Evolutionary conservation across 2,888 invertebrate species (phyloP).

Genomic region (Napeogenes sylphis): DNA sequence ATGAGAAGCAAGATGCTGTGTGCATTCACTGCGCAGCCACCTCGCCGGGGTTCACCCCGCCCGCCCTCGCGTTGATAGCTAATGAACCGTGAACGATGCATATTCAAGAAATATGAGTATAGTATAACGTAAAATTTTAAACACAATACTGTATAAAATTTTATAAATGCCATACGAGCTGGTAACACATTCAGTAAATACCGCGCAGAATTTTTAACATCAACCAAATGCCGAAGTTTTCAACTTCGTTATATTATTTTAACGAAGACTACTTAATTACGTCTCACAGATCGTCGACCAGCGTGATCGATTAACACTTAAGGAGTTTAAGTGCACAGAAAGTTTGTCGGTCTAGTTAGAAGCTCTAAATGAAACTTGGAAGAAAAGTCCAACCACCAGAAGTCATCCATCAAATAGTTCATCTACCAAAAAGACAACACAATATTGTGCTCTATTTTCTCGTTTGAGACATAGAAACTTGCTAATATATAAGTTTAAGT

Average conservation of each 20-base stretch:
- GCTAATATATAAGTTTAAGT: too few species aligned
- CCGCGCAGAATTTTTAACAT: conserved; percentile 8
- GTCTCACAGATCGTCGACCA: conserved; percentile 57
- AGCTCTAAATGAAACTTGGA: conserved; percentile 63
- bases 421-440: conserved; percentile 25
- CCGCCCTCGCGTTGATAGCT: conserved; percentile 37
- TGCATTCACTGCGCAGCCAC: conserved; percentile 25
- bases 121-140: conserved; percentile 43
- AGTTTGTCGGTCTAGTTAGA: conserved; percentile 57
- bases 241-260: conserved; percentile 8
- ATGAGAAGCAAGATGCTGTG: conserved; percentile 30
- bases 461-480: neutral
- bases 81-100: conserved; percentile 56
- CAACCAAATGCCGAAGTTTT: conserved; percentile 6
- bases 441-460: conserved; percentile 16
- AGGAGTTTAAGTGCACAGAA: conserved; percentile 55
- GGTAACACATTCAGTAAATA: conserved; percentile 11
- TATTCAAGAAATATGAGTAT: conserved; percentile 45
- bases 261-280: conserved; percentile 29
- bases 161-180: conserved; percentile 9
- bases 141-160: conserved; percentile 29
- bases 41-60: conserved; percentile 3
- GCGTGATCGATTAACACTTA: conserved; percentile 66
- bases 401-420: conserved; percentile 66
- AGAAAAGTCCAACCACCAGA: conserved; percentile 47